phyloP scores from a whole-genome alignment of 2,888 invertebrate genomes.

The Anthophora plumipes region DNA sequence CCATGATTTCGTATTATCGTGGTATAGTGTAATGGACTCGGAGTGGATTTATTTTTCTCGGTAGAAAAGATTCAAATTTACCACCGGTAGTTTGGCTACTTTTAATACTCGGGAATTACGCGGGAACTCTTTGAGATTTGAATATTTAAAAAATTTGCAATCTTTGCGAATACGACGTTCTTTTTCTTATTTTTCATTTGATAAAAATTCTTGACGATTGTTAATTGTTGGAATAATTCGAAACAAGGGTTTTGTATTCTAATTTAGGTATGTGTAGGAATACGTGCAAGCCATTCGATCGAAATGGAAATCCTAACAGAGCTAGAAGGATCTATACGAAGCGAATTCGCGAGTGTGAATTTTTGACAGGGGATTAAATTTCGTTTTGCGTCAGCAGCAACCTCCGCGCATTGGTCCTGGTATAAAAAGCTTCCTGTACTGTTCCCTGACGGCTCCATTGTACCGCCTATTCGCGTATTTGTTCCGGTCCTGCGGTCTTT shows the following conservation, averaged over 20 bases:
- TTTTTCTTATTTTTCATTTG: too few species aligned
- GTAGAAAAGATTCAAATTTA: background rate
- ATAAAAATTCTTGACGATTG: background rate
- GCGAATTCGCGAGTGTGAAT: conserved; percentile 4
- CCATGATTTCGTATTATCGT: background rate
- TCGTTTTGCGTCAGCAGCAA: conserved; percentile 56
- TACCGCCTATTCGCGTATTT: conserved; percentile 48
- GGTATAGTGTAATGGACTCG: background rate
- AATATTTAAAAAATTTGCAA: too few species aligned
- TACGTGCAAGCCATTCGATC: background rate
- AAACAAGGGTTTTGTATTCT: background rate
- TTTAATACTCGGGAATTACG: background rate
- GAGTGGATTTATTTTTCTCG: background rate
- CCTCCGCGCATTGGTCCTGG: conserved; percentile 39
- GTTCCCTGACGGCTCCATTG: conserved; percentile 64
- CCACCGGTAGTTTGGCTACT: background rate
- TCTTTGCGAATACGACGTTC: too few species aligned
- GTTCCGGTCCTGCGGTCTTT: conserved; percentile 48
- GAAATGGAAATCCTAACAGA: background rate
- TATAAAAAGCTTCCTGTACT: conserved; percentile 58
- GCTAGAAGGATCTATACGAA: conserved; percentile 13
- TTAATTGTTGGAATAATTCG: background rate
- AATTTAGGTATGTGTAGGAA: too few species aligned
- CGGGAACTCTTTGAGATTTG: too few species aligned
- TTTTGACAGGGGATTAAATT: conserved; percentile 59